phyloP scores from a whole-genome alignment of 2,113 vertebrate species.

The Turdus rufiventris region DNA sequence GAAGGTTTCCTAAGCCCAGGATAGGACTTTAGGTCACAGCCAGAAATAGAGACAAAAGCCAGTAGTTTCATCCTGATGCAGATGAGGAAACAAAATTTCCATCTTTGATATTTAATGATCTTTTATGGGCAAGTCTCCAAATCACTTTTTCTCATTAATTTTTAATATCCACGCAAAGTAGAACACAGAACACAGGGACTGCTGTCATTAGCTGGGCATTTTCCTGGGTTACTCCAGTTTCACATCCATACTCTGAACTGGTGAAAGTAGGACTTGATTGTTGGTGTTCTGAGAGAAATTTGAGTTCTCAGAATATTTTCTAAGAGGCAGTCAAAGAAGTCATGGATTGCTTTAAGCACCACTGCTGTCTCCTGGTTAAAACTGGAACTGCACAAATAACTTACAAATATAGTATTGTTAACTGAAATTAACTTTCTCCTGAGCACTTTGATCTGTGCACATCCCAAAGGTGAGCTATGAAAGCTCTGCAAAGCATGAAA shows the following conservation, averaged over 20 bases:
- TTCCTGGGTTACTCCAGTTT: neutral
- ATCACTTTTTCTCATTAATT: neutral
- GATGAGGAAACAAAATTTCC: neutral
- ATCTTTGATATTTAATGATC: neutral
- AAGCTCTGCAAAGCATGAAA: neutral
- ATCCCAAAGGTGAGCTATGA: neutral
- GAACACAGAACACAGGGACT: neutral
- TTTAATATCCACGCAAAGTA: neutral
- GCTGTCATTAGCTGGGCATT: neutral
- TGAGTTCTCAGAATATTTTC: neutral
- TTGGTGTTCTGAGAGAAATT: neutral
- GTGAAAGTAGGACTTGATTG: neutral
- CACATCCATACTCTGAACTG: neutral
- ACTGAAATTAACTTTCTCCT: neutral
- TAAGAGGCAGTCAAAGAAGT: neutral
- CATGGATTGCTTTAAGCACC: neutral
- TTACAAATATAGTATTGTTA: neutral
- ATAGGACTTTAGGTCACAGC: neutral
- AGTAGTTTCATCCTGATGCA: neutral
- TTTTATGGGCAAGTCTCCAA: neutral
- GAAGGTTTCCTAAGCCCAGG: neutral
- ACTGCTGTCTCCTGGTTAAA: neutral
- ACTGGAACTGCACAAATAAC: neutral
- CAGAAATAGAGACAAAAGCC: neutral
- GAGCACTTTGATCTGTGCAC: neutral